These are phyloP conservation scores for Lasioglossum zephyrum DNA, from an alignment of 2,888 invertebrate genomes.

Conservation along the genomic window DNA sequence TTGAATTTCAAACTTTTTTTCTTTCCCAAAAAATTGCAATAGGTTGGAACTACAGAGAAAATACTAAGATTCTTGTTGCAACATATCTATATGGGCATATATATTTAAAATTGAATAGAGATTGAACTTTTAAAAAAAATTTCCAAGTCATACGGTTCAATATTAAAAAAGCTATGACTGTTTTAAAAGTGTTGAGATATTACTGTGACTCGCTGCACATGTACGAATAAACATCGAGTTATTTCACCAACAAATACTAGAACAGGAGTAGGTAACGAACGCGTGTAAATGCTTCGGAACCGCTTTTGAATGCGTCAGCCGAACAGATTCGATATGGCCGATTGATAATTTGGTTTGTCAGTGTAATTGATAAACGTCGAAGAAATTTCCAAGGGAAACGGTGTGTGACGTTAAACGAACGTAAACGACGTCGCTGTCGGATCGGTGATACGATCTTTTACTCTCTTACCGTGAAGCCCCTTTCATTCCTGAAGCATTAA, in stretches of 20 bases:
- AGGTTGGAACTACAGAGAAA: no score
- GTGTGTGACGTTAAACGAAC: slow-evolving; percentile 31
- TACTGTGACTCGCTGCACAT: no score
- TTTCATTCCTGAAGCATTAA: slow-evolving; percentile 31
- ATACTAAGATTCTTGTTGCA: no score
- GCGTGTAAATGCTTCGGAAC: neutral
- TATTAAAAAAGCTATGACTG: no score
- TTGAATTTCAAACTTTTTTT: no score
- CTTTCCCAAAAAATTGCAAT: no score
- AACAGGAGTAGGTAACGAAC: neutral
- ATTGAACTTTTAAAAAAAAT: no score
- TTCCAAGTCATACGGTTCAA: no score
- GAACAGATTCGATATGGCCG: neutral
- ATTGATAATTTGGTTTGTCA: neutral
- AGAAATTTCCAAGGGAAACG: neutral
- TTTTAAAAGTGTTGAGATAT: no score
- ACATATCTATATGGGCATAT: no score
- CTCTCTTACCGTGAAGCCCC: neutral
- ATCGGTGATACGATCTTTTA: slow-evolving; percentile 51
- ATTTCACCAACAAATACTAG: neutral
- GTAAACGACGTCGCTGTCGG: slow-evolving; percentile 73
- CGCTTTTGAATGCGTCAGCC: neutral
- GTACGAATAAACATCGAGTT: neutral
- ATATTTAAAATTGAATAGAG: no score
- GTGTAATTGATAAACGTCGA: slow-evolving; percentile 1